Percentiles rank a stretch among this genome's conserved stretches.
Evolutionary conservation across 37 sponge, comb jelly and placozoan genomes (phyloP).

Genomic region (Dysidea cf. avara): DNA sequence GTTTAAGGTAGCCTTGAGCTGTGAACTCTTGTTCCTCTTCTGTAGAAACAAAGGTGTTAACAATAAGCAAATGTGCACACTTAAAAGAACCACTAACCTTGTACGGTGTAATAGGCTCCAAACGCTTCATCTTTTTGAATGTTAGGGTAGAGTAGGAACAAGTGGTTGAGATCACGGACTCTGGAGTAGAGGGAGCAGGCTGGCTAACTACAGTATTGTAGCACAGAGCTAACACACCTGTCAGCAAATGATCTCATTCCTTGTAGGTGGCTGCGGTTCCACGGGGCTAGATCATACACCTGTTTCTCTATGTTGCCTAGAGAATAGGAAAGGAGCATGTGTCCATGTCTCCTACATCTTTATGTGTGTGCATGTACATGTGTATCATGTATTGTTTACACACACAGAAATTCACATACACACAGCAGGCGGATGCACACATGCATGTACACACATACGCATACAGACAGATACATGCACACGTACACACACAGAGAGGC

Average conservation of each 20-base stretch:
- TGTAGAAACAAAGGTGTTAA: too few species aligned
- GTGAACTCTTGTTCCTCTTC: too few species aligned
- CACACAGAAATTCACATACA: too few species aligned
- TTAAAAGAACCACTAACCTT: conserved; percentile 20
- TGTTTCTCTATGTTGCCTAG: conserved; percentile 24
- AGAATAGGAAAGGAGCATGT: too few species aligned
- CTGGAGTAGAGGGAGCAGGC: conserved; percentile 25
- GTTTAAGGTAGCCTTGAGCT: too few species aligned
- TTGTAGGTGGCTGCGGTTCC: conserved; percentile 70
- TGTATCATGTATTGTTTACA: too few species aligned
- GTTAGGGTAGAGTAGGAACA: conserved; percentile 80
- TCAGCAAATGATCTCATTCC: conserved; percentile 76
- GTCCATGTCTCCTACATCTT: too few species aligned
- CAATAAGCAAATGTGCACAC: not conserved
- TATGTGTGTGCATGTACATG: too few species aligned
- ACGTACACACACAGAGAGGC: too few species aligned
- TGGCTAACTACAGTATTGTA: not conserved
- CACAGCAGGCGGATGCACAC: too few species aligned
- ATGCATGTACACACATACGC: too few species aligned
- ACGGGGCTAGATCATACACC: conserved; percentile 76
- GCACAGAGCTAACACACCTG: conserved; percentile 38
- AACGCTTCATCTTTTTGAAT: conserved; percentile 78
- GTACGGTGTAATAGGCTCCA: conserved; percentile 77
- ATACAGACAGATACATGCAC: too few species aligned
- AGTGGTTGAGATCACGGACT: conserved; percentile 77